phyloP scores from a whole-genome alignment of 2,888 invertebrate genomes.

The Leptopilina drosophilae region DNA sequence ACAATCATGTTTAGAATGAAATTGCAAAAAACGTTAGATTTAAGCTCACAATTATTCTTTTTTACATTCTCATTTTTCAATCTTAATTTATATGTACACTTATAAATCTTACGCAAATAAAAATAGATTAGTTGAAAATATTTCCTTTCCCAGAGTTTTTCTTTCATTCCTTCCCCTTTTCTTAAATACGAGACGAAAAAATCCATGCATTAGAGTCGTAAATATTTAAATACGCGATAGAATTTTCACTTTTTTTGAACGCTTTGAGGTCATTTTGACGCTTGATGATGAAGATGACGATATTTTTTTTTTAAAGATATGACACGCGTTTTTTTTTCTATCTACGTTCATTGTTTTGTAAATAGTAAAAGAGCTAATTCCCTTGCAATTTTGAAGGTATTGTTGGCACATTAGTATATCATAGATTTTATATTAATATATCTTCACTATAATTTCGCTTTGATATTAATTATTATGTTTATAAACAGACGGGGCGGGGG shows the following conservation, averaged over 20 bases:
- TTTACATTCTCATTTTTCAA: conserved; percentile 19
- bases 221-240: conserved; percentile 61
- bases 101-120: conserved; percentile 68
- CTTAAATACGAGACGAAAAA: conserved; percentile 67
- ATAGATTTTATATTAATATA: conserved; percentile 53
- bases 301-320: conserved; percentile 51
- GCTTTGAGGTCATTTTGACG: too few species aligned
- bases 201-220: conserved; percentile 66
- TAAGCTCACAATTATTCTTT: neutral
- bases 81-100: conserved; percentile 55
- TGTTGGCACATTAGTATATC: conserved; percentile 73
- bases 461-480: conserved; percentile 50
- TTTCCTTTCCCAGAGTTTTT: conserved; percentile 57
- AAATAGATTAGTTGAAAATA: conserved; percentile 73
- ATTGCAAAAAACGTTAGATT: conserved; percentile 27
- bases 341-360: conserved; percentile 50
- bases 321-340: conserved; percentile 48
- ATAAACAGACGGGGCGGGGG: conserved; percentile 59
- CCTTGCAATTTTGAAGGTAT: conserved; percentile 63
- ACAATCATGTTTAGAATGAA: conserved; percentile 3
- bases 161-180: conserved; percentile 18
- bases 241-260: conserved; percentile 55
- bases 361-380: conserved; percentile 65
- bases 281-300: too few species aligned
- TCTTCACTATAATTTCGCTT: conserved; percentile 53